phyloP scores from a whole-genome alignment of 1,140 invertebrate species.

The Scaptomyza pallida region DNA sequence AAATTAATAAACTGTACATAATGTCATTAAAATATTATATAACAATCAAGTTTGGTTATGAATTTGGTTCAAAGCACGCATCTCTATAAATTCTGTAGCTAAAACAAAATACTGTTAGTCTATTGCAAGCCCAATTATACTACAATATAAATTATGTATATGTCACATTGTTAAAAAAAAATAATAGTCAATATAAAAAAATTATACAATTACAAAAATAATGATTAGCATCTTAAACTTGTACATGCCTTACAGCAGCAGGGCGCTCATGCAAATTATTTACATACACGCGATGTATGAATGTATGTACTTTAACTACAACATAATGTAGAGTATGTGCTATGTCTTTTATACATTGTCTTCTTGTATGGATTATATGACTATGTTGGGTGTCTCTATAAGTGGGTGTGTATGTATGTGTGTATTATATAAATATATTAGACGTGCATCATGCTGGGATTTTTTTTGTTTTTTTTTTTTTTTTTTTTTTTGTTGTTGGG shows the following conservation, averaged over 20 bases:
- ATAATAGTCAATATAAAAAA: conserved; percentile 45
- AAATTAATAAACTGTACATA: conserved; percentile 72
- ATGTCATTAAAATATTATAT: conserved; percentile 79
- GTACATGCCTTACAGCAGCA: conserved; percentile 64
- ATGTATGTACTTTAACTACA: conserved; percentile 32
- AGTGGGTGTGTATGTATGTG: conserved; percentile 32
- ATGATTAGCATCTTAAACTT: conserved; percentile 78
- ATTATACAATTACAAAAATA: conserved; percentile 51
- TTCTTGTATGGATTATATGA: conserved; percentile 77
- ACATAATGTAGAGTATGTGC: conserved; percentile 60
- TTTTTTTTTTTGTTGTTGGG: neutral
- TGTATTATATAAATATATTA: conserved; percentile 73
- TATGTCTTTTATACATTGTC: conserved; percentile 82
- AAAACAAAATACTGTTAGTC: conserved; percentile 82
- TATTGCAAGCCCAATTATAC: conserved; percentile 77
- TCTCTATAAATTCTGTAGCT: conserved; percentile 51
- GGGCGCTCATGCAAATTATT: conserved; percentile 50
- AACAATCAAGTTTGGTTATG: conserved; percentile 77
- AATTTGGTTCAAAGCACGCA: conserved; percentile 78
- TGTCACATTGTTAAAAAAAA: conserved; percentile 62
- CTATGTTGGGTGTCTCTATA: conserved; percentile 59
- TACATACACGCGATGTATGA: conserved; percentile 23
- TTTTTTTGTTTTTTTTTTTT: neutral
- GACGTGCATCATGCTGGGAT: conserved; percentile 73
- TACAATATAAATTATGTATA: conserved; percentile 54